Percentiles rank a stretch among this genome's conserved stretches.
Evolutionary conservation across 2,888 invertebrate genomes (phyloP).

Genomic region (Cheilosia soror): DNA sequence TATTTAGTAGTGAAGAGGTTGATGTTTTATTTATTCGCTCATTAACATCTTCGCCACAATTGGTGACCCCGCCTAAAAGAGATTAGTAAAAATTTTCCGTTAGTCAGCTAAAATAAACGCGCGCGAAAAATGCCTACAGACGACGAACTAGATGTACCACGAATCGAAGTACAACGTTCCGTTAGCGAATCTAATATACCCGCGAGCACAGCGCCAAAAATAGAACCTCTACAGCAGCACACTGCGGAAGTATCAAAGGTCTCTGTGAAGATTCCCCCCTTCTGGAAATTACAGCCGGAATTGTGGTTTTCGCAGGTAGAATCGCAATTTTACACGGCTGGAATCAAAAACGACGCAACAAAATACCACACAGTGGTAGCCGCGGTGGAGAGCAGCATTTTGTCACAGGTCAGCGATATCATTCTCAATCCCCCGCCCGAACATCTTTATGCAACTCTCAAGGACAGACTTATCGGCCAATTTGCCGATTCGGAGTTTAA

Average conservation of each 20-base stretch:
- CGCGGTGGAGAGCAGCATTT: constrained; percentile 75
- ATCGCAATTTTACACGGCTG: constrained; percentile 68
- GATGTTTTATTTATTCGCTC: too few species aligned
- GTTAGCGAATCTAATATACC: too few species aligned
- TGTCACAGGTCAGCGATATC: constrained; percentile 76
- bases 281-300: constrained; percentile 50
- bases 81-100: too few species aligned
- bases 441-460: neutral
- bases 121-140: too few species aligned
- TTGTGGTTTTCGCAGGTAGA: constrained; percentile 78
- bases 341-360: constrained; percentile 71
- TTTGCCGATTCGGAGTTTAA: constrained; percentile 76
- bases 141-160: too few species aligned
- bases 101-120: too few species aligned
- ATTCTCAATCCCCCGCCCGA: constrained; percentile 69
- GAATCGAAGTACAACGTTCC: too few species aligned
- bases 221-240: too few species aligned
- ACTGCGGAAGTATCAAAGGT: neutral
- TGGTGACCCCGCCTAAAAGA: too few species aligned
- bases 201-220: too few species aligned
- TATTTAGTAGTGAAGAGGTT: too few species aligned
- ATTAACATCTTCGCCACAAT: too few species aligned
- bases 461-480: constrained; percentile 61
- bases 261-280: constrained; percentile 33
- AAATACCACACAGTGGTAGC: constrained; percentile 77